Base-by-base conservation (phyloP, 2,888 invertebrate species). In the Poecilobothrus nobilitatus region DNA sequence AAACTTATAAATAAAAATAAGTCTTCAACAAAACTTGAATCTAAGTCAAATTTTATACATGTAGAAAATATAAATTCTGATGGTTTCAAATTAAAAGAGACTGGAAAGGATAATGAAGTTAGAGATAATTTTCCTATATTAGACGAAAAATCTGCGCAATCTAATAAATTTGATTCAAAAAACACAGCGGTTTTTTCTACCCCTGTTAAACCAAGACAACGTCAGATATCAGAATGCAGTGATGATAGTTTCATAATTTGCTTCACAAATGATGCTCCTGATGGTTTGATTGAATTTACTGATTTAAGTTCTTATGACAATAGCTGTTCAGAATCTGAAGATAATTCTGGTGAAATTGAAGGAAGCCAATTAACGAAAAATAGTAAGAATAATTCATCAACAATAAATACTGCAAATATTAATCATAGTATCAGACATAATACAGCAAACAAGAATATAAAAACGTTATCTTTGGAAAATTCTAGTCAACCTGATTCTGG, bases 181-280 rank as follows among this genome's bases (percentile, higher is more conserved):
- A 53, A 8, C 21, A 61, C 12, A 34, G 21, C 63, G 34, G 66
- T 27, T n/a, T n/a, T n/a, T n/a, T 34, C 15, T 15, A 34, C 63
- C 33, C 63, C 63, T 34, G 20, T 37, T 12, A 27, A 20, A 20
- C 34, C 63, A 4, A 71, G 73, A 12, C 68, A 71, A 66, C 68
- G 75, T 12, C 73, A 76, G 69, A 65, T 76, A 27, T 76, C 76
- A 7, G 76, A 76, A 72, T 74, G 75, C 63, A 76, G 76, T 69
- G 75, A 76, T 44, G 76, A 76, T 65, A 74, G 74, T 70, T 75
- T 75, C 69, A 73, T 74, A 65, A 74, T 75, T 21, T 73, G 74
- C 61, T 75, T 73, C 68, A 69, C 71, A 20, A 74, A 74, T 20
- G 74, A 74, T 71, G 70, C 70, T 1, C 71, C 68, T 9, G 73